These are phyloP conservation scores for Lumbricus terrestris DNA, from an alignment of 2,888 invertebrate species.

Conservation along the genomic window DNA sequence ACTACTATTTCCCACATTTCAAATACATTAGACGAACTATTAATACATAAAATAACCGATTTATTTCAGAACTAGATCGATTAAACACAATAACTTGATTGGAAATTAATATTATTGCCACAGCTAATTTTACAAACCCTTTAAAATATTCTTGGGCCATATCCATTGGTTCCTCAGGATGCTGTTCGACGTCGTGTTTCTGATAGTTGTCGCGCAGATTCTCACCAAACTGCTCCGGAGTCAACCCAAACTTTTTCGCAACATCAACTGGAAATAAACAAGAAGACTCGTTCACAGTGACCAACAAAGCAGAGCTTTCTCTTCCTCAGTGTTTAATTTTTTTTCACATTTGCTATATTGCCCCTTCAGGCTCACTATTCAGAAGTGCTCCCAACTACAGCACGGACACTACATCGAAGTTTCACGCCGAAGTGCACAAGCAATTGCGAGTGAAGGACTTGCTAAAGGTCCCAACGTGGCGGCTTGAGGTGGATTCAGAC, in stretches of 20 bases:
- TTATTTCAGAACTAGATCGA: neutral
- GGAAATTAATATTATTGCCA: neutral
- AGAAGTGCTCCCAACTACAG: too few relatives aligned
- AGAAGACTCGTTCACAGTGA: neutral
- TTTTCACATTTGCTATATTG: too few relatives aligned
- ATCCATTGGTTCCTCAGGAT: constrained; percentile 77
- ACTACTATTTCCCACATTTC: neutral
- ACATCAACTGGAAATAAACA: constrained; percentile 67
- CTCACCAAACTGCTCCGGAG: constrained; percentile 91
- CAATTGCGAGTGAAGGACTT: too few relatives aligned
- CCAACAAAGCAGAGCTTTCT: neutral
- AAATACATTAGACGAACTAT: neutral
- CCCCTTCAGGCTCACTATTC: too few relatives aligned
- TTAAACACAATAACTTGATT: too few relatives aligned
- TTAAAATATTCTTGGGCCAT: constrained; percentile 74
- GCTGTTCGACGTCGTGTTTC: constrained; percentile 88
- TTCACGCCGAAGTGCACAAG: too few relatives aligned
- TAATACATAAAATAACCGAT: neutral
- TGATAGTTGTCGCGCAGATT: constrained; percentile 94
- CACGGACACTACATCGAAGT: too few relatives aligned
- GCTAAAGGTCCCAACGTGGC: too few relatives aligned
- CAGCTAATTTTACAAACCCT: constrained; percentile 48
- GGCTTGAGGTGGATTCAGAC: too few relatives aligned
- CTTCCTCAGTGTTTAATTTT: too few relatives aligned
- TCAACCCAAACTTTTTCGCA: constrained; percentile 86